Evolutionary conservation across 2,113 vertebrate species (phyloP), one percentile per base, ranked within the genome.

Genomic region (Xenopus laevis): DNA sequence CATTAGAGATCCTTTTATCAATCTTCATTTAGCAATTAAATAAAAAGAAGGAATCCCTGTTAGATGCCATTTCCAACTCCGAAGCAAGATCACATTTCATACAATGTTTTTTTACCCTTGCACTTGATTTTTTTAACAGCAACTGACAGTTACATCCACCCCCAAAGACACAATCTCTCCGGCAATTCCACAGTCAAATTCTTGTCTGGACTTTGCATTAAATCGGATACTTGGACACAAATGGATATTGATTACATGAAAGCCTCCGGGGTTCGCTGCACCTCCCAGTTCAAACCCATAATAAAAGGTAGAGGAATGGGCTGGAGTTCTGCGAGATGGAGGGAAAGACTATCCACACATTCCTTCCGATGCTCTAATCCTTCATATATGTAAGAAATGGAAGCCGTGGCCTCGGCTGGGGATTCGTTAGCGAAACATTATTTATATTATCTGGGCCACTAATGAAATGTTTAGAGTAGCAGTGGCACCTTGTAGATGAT

Each of bases 201-300:
- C 64, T 72, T 72, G 71, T 61, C 61, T 18, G 23, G 23, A 44
- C 63, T 55, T 33, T 10, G 71, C 53, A 62, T 72, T 72, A 64
- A 65, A 33, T 0, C 16, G 52, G 61, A 72, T 72, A 45, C 46
- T 65, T 72, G 61, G 33, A 65, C 71, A 21, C 52, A 72, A 65
- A 72, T 72, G 71, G 71, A 57, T 72, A 72, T 72, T 57, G 71
- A 65, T 72, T 64, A 45, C 71, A 72, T 12, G 33, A 65, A 72
- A 13, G 16, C 71, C 71, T 64, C 10, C 21, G 53, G 62, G 71
- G 71, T 65, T 57, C 44, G 53, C 30, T 46, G 64, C 45, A 52
- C 64, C 62, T 72, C 71, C 60, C 53, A 52, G 63, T 72, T 65
- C 71, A 72, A 40, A 65, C 65, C 64, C 61, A 72, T 45, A 65